These are phyloP conservation scores for Nyctalus aviator DNA, from an alignment of 2,797 vertebrate genomes.

Conservation along the genomic window DNA sequence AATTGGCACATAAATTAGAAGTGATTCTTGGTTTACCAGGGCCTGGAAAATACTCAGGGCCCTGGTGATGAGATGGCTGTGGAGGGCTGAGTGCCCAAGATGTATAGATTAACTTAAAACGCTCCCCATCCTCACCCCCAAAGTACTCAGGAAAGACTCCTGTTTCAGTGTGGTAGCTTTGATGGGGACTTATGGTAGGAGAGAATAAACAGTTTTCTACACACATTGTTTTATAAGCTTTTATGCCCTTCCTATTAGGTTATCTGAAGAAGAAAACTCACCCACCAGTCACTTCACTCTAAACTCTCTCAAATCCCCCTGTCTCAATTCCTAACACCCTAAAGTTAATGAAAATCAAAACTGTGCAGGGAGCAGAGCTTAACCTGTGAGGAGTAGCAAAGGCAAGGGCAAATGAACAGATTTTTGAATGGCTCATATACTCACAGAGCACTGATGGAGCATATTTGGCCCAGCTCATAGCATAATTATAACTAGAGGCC, in stretches of 20 bases:
- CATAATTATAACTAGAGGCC: neutral
- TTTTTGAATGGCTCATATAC: neutral
- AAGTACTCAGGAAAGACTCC: neutral
- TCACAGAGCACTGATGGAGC: neutral
- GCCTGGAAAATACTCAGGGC: neutral
- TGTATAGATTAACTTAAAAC: neutral
- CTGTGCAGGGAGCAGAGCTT: neutral
- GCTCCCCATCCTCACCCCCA: neutral
- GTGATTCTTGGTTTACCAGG: neutral
- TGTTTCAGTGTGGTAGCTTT: neutral
- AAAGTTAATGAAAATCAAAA: neutral
- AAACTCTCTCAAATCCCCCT: neutral
- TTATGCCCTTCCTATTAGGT: neutral
- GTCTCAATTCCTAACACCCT: neutral
- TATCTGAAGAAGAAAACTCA: neutral
- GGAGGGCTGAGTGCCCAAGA: neutral
- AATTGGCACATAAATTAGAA: constrained; percentile 33
- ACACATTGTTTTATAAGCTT: neutral
- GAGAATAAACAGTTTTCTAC: neutral
- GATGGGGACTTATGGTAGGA: neutral
- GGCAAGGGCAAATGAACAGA: neutral
- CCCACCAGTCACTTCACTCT: neutral
- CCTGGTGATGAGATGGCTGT: neutral
- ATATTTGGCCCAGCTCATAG: neutral
- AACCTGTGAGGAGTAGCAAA: neutral